A percentile compares a stretch with the other conserved stretches of the same genome.
phyloP scores from a whole-genome alignment of 1,140 invertebrate species.

The Listronotus oregonensis region DNA sequence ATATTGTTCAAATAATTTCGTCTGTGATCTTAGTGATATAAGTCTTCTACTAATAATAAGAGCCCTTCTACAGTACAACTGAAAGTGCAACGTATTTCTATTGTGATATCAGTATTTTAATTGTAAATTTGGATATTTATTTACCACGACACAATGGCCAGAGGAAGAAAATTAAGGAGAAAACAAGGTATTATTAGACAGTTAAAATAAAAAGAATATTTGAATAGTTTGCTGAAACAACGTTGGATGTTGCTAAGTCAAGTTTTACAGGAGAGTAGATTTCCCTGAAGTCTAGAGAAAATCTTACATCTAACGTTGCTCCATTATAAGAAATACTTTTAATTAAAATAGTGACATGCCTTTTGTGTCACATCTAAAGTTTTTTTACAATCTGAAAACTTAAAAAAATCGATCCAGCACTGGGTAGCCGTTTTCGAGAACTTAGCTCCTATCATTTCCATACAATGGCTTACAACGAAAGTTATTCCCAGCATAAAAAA shows the following conservation, averaged over 20 bases:
- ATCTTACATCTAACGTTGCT: no score
- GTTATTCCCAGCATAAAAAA: no score
- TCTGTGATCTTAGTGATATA: slow-evolving; percentile 32
- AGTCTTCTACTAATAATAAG: slow-evolving; percentile 3
- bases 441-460: no score
- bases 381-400: no score
- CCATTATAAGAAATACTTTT: no score
- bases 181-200: slow-evolving; percentile 25
- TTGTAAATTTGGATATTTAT: slow-evolving; percentile 12
- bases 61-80: slow-evolving; percentile 1
- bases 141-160: slow-evolving; percentile 9
- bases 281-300: not conserved
- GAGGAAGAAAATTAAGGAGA: slow-evolving; percentile 25
- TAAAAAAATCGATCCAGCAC: no score
- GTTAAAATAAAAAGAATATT: not conserved
- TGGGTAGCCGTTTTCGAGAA: no score
- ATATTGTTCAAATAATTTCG: slow-evolving; percentile 4
- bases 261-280: slow-evolving; percentile 6
- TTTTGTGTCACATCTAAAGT: no score
- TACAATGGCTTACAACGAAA: no score
- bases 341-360: no score
- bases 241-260: no score
- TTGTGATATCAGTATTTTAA: slow-evolving; percentile 33
- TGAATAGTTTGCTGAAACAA: slow-evolving; percentile 9
- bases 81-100: slow-evolving; percentile 13